A percentile compares a stretch with the other conserved stretches of the same genome.
Conservation (phyloP, 2,113 vertebrate genomes). For the Phylloscopus trochiloides region DNA sequence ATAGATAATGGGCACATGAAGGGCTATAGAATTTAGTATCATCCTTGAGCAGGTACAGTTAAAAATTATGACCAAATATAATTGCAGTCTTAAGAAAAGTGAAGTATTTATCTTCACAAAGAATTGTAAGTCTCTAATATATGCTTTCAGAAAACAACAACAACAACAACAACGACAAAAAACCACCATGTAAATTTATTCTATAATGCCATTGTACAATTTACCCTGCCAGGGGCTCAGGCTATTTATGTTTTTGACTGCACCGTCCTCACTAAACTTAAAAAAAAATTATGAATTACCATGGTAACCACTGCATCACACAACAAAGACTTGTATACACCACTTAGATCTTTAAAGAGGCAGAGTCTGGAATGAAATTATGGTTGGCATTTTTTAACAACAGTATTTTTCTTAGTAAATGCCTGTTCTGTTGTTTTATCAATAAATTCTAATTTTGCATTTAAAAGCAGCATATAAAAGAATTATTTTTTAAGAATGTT, state of each 20-base stretch:
- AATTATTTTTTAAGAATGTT: background rate
- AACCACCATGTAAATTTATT: background rate
- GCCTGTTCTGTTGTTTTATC: background rate
- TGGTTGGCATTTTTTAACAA: background rate
- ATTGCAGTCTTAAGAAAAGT: background rate
- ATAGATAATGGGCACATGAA: background rate
- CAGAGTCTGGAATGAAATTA: background rate
- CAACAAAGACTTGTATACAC: background rate
- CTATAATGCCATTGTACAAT: slow-evolving; percentile 7
- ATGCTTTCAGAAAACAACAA: background rate
- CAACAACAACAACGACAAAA: too few species aligned
- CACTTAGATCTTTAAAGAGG: slow-evolving; percentile 37
- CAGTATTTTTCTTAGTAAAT: background rate
- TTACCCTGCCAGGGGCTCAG: slow-evolving; percentile 19
- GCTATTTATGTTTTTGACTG: slow-evolving; percentile 56
- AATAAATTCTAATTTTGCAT: background rate
- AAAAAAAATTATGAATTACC: slow-evolving; percentile 33
- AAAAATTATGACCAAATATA: background rate
- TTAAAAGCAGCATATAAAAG: background rate
- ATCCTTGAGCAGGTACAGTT: background rate
- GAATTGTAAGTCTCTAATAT: background rate
- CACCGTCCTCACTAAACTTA: slow-evolving; percentile 27
- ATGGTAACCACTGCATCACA: slow-evolving; percentile 46
- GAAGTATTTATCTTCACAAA: background rate
- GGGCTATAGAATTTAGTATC: background rate